phyloP scores from a whole-genome alignment of 2,113 vertebrate species.

The Syngnathus scovelli region DNA sequence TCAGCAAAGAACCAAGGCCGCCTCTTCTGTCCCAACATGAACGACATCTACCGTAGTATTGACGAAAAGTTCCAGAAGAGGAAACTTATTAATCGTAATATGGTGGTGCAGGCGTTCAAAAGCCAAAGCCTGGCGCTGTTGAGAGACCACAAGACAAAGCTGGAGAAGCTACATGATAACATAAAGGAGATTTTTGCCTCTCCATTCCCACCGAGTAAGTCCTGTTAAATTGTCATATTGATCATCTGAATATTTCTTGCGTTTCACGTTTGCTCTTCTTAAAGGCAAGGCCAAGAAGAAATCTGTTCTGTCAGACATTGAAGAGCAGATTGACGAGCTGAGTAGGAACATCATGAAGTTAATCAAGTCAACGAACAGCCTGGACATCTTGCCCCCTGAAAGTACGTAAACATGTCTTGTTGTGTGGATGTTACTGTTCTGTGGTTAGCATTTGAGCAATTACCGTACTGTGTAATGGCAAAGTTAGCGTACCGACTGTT shows the following conservation, averaged over 20 bases:
- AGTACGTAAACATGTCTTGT: constrained; percentile 18
- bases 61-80: constrained; percentile 18
- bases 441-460: neutral
- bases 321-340: constrained; percentile 31
- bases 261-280: constrained; percentile 9
- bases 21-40: constrained; percentile 32
- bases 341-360: constrained; percentile 11
- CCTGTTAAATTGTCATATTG: neutral
- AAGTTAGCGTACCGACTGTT: too few species aligned
- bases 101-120: constrained; percentile 6
- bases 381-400: neutral
- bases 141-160: constrained; percentile 14
- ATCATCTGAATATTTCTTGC: neutral
- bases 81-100: constrained; percentile 24
- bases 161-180: constrained; percentile 20
- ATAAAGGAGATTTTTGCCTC: neutral
- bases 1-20: constrained; percentile 18
- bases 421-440: neutral
- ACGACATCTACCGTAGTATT: constrained; percentile 5
- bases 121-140: constrained; percentile 34
- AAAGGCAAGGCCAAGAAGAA: constrained; percentile 16
- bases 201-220: constrained; percentile 28
- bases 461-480: too few species aligned
- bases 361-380: constrained; percentile 14
- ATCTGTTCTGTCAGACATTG: constrained; percentile 5